A percentile compares a stretch with the other conserved stretches of the same genome.
Evolutionary conservation across 2,113 vertebrate species (phyloP).

Genomic region (Anoura caudifer): DNA sequence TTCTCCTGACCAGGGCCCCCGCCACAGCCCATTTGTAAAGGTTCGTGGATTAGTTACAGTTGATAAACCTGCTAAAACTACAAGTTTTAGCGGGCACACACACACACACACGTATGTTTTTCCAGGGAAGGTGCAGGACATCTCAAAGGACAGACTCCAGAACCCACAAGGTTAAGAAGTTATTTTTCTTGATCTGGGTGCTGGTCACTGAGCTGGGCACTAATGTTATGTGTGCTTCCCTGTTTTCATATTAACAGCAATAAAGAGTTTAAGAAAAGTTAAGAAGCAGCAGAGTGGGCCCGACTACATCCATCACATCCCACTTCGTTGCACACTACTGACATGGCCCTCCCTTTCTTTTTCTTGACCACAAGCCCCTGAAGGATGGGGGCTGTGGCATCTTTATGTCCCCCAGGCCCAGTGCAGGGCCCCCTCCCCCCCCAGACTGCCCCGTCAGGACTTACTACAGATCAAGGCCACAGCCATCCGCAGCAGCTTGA

Average conservation of each 20-base stretch:
- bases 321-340: background rate
- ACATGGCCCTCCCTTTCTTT: background rate
- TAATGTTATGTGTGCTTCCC: background rate
- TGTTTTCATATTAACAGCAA: background rate
- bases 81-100: background rate
- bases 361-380: background rate
- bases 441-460: constrained; percentile 33
- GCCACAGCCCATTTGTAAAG: background rate
- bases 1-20: background rate
- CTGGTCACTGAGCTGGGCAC: background rate
- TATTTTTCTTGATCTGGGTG: background rate
- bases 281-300: background rate
- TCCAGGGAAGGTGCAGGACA: background rate
- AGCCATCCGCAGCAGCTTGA: constrained; percentile 97
- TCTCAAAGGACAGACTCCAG: background rate
- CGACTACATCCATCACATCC: background rate
- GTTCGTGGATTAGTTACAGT: background rate
- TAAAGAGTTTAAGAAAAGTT: background rate
- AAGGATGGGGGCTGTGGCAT: background rate
- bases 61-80: background rate
- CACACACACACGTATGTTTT: background rate
- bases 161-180: background rate
- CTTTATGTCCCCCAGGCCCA: background rate
- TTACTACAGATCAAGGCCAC: constrained; percentile 98
- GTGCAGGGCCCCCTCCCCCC: background rate